These are phyloP conservation scores for Allygus modestus DNA, from an alignment of 2,888 invertebrate genomes.

Conservation along the genomic window DNA sequence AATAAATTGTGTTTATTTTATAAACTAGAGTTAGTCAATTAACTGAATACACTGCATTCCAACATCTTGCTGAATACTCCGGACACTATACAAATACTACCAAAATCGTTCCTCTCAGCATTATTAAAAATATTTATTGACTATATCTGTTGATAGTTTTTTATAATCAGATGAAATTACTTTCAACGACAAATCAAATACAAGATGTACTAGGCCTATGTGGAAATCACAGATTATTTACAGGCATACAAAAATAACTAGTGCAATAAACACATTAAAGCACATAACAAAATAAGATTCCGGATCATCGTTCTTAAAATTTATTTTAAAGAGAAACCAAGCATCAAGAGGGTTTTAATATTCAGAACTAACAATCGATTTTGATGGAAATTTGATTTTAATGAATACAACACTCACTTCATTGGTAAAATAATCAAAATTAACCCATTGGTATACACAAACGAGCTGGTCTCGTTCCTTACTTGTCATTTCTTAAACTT, in stretches of 20 bases:
- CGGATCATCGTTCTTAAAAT: not conserved
- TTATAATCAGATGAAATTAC: slow-evolving; percentile 27
- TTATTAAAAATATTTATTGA: slow-evolving; percentile 49
- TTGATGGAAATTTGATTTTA: too few relatives aligned
- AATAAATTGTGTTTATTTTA: slow-evolving; percentile 46
- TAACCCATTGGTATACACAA: too few relatives aligned
- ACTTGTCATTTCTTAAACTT: too few relatives aligned
- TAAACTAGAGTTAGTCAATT: slow-evolving; percentile 48
- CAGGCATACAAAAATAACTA: not conserved
- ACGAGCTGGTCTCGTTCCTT: too few relatives aligned
- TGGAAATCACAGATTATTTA: slow-evolving; percentile 46
- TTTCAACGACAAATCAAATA: slow-evolving; percentile 2
- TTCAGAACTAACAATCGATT: too few relatives aligned
- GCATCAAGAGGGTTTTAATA: too few relatives aligned
- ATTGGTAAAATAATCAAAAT: too few relatives aligned
- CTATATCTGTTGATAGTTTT: slow-evolving; percentile 12
- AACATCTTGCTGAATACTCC: slow-evolving; percentile 16
- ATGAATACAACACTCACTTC: too few relatives aligned
- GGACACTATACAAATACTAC: slow-evolving; percentile 39
- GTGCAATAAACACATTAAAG: not conserved
- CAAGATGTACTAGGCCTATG: slow-evolving; percentile 29
- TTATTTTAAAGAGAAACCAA: too few relatives aligned
- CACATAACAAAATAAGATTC: not conserved
- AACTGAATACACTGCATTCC: slow-evolving; percentile 8
- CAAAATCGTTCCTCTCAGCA: slow-evolving; percentile 33